Evolutionary conservation across 2,888 invertebrate genomes (phyloP), one percentile per base, ranked within the genome.

Genomic region (Colostygia pectinataria): DNA sequence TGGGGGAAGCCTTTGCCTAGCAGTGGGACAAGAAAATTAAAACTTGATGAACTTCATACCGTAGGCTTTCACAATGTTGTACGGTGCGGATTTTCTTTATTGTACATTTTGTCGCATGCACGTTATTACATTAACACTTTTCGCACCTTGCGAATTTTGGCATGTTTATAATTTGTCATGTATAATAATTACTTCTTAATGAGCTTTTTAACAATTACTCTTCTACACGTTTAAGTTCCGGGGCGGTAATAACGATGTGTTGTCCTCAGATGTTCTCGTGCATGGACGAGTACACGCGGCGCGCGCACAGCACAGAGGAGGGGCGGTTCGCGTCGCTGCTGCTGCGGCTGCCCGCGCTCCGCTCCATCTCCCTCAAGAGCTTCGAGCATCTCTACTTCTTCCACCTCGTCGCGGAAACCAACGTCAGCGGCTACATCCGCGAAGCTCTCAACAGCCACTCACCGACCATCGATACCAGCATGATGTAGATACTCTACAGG

Each of bases 271-370:
- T 96, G 61, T 99, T 98, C 82, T 95, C 97, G 3, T 96, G 98
- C 42, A 91, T 99, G 66, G 99, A 99, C 85, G 98, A 99, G 74
- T 98, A 99, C 90, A 97, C 97, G 57, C 94, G 97, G 55, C 92
- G 94, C 24, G 93, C 94, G 59, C 97, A 97, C 90, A 95, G 97
- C 18, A 94, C 95, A 15, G 99, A 99, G 74, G 96, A 97, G 28
- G 98, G 98, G 3, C 92, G 99, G 36, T 99, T 99, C 85, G 99
- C 99, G 25, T 97, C 99, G 79, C 91, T 99, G 7, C 91, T 99
- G 46, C 90, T 98, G 47, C 94, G 98, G 59, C 90, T 98, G 71
- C 98, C 98, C 4, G 96, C 97, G 14, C 92, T 98, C 34, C 93
- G 98, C 52, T 97, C 97, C 59, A 97, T 98, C 73, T 97, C 97